These are phyloP conservation scores for Himalopsyche tibetana DNA, from an alignment of 2,888 invertebrate species.

Conservation along the genomic window DNA sequence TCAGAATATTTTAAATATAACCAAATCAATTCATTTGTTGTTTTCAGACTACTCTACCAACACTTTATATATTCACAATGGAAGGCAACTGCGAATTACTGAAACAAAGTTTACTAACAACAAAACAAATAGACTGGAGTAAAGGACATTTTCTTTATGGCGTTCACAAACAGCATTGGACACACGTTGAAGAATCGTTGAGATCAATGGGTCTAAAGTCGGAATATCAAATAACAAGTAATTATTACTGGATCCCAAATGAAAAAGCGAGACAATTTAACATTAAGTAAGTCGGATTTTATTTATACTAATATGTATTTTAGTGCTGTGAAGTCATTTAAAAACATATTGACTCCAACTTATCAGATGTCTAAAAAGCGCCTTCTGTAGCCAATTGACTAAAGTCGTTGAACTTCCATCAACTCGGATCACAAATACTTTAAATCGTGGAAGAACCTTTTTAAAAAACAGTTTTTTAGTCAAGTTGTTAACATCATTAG, in stretches of 20 bases:
- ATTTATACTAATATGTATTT: too few species aligned
- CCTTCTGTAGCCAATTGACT: too few species aligned
- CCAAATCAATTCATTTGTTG: too few species aligned
- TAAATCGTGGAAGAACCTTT: too few species aligned
- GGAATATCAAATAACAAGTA: not conserved
- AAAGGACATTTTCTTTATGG: conserved; percentile 5
- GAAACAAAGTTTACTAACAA: not conserved
- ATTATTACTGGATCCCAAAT: conserved; percentile 1
- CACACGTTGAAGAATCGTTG: not conserved
- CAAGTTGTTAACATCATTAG: too few species aligned
- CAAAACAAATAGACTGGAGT: not conserved
- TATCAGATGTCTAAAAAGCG: too few species aligned
- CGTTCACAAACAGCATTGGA: not conserved
- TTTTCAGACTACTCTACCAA: not conserved
- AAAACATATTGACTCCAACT: too few species aligned
- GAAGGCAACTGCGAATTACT: not conserved
- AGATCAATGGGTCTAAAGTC: not conserved
- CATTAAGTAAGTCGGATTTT: not conserved
- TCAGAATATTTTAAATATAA: not conserved
- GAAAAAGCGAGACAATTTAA: not conserved
- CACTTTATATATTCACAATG: not conserved
- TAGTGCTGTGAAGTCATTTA: too few species aligned
- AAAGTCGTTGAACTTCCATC: too few species aligned
- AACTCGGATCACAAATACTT: too few species aligned
- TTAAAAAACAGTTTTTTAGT: too few species aligned